A percentile compares a stretch with the other conserved stretches of the same genome.
phyloP scores from a whole-genome alignment of 2,113 vertebrate species.

The Cavia aperea region DNA sequence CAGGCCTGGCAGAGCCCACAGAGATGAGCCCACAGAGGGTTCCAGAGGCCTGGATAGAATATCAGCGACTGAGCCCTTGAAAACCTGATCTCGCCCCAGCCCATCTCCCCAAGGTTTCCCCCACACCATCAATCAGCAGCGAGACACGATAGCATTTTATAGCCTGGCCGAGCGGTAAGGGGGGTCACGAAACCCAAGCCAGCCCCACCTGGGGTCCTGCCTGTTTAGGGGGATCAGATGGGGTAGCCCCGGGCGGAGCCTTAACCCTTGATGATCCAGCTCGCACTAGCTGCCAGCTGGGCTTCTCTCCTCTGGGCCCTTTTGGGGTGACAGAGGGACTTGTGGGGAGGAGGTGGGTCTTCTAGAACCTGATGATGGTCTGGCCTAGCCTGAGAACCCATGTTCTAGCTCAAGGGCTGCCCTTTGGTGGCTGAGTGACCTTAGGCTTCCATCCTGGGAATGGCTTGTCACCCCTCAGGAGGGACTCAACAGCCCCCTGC shows the following conservation, averaged over 20 bases:
- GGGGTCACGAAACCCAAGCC: constrained; percentile 70
- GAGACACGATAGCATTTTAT: constrained; percentile 72
- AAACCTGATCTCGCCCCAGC: constrained; percentile 59
- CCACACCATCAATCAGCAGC: constrained; percentile 70
- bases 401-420: neutral
- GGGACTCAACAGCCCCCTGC: neutral
- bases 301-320: neutral
- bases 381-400: neutral
- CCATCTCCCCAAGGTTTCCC: constrained; percentile 37
- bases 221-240: constrained; percentile 24
- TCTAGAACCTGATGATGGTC: neutral
- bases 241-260: neutral
- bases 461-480: neutral
- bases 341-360: rapidly evolving
- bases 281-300: neutral
- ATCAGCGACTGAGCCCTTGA: constrained; percentile 65
- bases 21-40: neutral
- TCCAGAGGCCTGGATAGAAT: constrained; percentile 57
- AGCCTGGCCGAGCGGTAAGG: constrained; percentile 36
- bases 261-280: constrained; percentile 65
- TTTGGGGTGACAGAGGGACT: neutral
- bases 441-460: neutral
- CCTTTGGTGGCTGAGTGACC: neutral
- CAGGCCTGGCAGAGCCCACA: neutral
- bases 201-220: constrained; percentile 46